Conservation (phyloP, 2,888 invertebrate species). For the Germaria angustata region DNA sequence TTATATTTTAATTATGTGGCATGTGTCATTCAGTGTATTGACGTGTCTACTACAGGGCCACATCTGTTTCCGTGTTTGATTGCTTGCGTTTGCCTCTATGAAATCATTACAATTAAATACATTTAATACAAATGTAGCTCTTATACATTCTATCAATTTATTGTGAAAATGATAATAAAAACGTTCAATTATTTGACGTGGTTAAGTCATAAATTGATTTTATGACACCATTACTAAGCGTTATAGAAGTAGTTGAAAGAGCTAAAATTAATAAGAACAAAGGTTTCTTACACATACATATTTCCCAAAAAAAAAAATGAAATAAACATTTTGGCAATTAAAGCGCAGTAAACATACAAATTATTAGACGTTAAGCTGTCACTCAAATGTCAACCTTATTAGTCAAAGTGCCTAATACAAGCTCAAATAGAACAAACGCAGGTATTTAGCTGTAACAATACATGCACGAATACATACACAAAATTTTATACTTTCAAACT, state of each 20-base stretch:
- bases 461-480: background rate
- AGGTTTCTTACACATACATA: too few species aligned
- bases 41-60: constrained; percentile 19
- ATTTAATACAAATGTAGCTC: too few species aligned
- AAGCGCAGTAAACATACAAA: background rate
- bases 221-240: too few species aligned
- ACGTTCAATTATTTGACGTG: constrained; percentile 44
- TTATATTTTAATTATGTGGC: constrained; percentile 75
- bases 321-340: background rate
- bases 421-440: background rate
- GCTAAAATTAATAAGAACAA: too few species aligned
- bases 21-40: constrained; percentile 70
- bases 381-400: constrained; percentile 43
- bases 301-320: background rate
- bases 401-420: constrained; percentile 5
- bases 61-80: constrained; percentile 13
- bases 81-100: constrained; percentile 14
- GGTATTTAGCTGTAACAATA: background rate
- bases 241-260: too few species aligned
- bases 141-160: too few species aligned
- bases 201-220: constrained; percentile 45
- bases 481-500: background rate
- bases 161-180: background rate
- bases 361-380: constrained; percentile 21
- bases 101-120: background rate